phyloP scores from a whole-genome alignment of 2,888 invertebrate genomes.

The Toxonevra muliebris region DNA sequence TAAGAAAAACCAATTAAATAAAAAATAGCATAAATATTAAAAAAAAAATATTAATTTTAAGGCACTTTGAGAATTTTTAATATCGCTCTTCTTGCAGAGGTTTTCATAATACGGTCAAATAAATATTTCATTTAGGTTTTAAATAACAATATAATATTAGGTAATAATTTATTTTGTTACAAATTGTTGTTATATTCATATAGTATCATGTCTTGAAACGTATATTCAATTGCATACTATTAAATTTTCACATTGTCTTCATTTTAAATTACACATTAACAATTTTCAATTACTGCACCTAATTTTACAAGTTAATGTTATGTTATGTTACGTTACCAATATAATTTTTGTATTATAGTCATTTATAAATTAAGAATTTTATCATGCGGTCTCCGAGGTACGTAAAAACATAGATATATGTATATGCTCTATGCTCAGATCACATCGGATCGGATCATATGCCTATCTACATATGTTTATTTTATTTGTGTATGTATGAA shows the following conservation, averaged over 20 bases:
- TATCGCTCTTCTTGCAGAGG: slow-evolving; percentile 30
- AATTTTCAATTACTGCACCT: slow-evolving; percentile 32
- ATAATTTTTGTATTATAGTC: slow-evolving; percentile 12
- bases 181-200: slow-evolving; percentile 29
- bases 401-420: slow-evolving; percentile 21
- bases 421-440: slow-evolving; percentile 1
- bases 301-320: slow-evolving; percentile 24
- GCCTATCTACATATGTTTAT: slow-evolving; percentile 7
- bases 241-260: slow-evolving; percentile 28
- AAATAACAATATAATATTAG: slow-evolving; percentile 19
- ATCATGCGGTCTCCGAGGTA: slow-evolving; percentile 19
- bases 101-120: slow-evolving; percentile 31
- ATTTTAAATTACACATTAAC: slow-evolving; percentile 23
- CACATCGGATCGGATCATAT: not conserved
- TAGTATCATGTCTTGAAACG: slow-evolving; percentile 10
- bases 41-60: slow-evolving; percentile 33
- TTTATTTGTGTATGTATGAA: slow-evolving; percentile 16
- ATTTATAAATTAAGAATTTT: slow-evolving; percentile 30
- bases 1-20: slow-evolving; percentile 39
- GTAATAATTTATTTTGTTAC: slow-evolving; percentile 27
- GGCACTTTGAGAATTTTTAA: slow-evolving; percentile 42
- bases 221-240: slow-evolving; percentile 25
- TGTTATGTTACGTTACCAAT: not conserved
- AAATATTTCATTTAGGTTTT: slow-evolving; percentile 32
- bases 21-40: slow-evolving; percentile 25